Conservation (phyloP, 2,888 invertebrate genomes). For the Chydorus sphaericus region DNA sequence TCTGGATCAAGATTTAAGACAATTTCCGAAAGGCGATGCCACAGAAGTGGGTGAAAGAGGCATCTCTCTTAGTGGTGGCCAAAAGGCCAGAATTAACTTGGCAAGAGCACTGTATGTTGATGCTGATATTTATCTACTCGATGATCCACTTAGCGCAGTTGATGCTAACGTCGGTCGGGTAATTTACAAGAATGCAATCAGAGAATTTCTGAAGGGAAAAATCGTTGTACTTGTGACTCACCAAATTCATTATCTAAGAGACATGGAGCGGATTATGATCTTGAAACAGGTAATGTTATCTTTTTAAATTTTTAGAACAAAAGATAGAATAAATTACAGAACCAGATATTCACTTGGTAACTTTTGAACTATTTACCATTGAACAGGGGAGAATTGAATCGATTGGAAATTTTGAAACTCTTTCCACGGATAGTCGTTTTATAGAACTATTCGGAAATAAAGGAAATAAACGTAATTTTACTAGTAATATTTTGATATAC, state of each 20-base stretch:
- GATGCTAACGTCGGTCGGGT: slow-evolving; percentile 33
- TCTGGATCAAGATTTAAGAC: slow-evolving; percentile 32
- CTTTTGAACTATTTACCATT: too few relatives aligned
- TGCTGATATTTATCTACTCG: slow-evolving; percentile 35
- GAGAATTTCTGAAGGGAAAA: slow-evolving; percentile 27
- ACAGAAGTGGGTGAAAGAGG: slow-evolving; percentile 39
- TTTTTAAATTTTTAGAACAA: too few relatives aligned
- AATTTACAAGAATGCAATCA: slow-evolving; percentile 32
- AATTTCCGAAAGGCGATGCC: slow-evolving; percentile 33
- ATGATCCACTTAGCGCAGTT: slow-evolving; percentile 37
- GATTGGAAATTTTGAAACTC: too few relatives aligned
- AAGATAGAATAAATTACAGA: too few relatives aligned
- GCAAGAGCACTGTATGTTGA: slow-evolving; percentile 31
- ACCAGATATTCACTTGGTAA: too few relatives aligned
- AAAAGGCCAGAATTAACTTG: slow-evolving; percentile 37
- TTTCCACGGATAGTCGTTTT: too few relatives aligned
- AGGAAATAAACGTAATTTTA: too few relatives aligned
- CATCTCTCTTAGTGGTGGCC: slow-evolving; percentile 37
- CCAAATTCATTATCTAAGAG: slow-evolving; percentile 61
- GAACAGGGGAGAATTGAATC: too few relatives aligned
- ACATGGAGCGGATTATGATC: slow-evolving; percentile 48
- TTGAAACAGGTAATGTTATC: slow-evolving; percentile 50
- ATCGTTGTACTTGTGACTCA: slow-evolving; percentile 46
- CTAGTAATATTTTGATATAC: too few relatives aligned
- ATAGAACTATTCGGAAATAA: too few relatives aligned